phyloP scores from a whole-genome alignment of 2,888 invertebrate species.

The Meiosimyza platycephala region DNA sequence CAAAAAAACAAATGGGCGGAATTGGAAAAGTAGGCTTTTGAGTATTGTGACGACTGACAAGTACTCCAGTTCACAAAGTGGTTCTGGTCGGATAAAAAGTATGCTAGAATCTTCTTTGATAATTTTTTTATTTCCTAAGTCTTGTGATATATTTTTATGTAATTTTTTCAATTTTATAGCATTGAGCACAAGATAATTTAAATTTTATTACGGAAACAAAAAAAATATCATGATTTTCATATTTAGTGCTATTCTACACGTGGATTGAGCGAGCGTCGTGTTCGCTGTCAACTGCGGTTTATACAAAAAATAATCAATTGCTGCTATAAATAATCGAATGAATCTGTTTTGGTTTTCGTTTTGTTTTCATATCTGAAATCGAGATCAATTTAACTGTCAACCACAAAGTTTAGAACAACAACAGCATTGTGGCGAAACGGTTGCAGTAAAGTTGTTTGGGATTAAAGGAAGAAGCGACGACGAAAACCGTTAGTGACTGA shows the following conservation, averaged over 20 bases:
- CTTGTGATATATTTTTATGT: no score
- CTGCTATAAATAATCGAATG: conserved; percentile 11
- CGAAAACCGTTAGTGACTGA: neutral
- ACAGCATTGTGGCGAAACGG: neutral
- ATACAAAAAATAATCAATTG: conserved; percentile 8
- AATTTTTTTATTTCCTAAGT: no score
- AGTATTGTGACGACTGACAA: no score
- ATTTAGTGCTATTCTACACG: neutral
- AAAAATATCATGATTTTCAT: no score
- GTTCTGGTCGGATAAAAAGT: no score
- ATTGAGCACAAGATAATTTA: no score
- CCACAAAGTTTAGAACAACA: conserved; percentile 3
- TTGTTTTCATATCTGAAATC: neutral
- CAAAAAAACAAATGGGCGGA: no score
- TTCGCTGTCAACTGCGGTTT: neutral
- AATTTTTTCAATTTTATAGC: no score
- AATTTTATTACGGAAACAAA: no score
- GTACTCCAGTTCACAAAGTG: no score
- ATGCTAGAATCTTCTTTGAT: no score
- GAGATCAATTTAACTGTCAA: conserved; percentile 29
- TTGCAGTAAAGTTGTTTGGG: neutral
- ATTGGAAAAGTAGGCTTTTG: no score
- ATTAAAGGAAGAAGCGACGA: conserved; percentile 1
- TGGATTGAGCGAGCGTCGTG: neutral
- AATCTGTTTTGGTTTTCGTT: neutral